Conservation (phyloP, 2,888 invertebrate genomes). For the Drosophila suboccidentalis region DNA sequence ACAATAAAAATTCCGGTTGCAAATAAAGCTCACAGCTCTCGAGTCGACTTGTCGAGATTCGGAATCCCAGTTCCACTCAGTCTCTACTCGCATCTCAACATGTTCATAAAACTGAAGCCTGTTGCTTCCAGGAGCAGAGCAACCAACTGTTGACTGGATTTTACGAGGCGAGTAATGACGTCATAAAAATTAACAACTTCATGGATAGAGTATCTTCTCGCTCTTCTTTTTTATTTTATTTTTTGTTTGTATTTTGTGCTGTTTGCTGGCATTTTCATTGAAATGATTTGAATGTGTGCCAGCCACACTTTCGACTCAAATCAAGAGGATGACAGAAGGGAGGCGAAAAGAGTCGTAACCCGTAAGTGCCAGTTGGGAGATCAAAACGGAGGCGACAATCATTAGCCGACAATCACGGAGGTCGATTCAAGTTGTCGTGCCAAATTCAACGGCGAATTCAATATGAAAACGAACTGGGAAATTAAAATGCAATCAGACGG, state of each 20-base stretch:
- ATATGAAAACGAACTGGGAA: conserved; percentile 45
- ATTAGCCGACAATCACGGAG: conserved; percentile 54
- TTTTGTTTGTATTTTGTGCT: conserved; percentile 20
- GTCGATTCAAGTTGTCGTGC: conserved; percentile 26
- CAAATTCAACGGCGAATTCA: conserved; percentile 38
- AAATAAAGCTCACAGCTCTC: conserved; percentile 73
- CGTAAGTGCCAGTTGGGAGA: conserved; percentile 12
- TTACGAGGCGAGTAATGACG: conserved; percentile 85
- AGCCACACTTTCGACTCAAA: conserved; percentile 41
- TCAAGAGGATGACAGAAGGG: not conserved
- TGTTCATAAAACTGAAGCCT: conserved; percentile 74
- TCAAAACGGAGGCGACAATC: conserved; percentile 48
- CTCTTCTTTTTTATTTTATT: conserved; percentile 29
- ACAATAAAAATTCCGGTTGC: conserved; percentile 81
- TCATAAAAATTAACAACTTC: conserved; percentile 85
- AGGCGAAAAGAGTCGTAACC: not conserved
- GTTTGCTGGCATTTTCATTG: conserved; percentile 41
- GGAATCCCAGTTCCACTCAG: conserved; percentile 35
- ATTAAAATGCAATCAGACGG: conserved; percentile 63
- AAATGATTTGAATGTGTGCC: conserved; percentile 66
- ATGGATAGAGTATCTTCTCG: conserved; percentile 46
- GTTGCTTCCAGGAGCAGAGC: conserved; percentile 59
- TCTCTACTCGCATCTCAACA: conserved; percentile 44
- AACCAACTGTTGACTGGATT: conserved; percentile 84
- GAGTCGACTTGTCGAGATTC: conserved; percentile 59